Base-by-base conservation (phyloP, 1,140 invertebrate genomes). In the Trichonephila clavata region DNA sequence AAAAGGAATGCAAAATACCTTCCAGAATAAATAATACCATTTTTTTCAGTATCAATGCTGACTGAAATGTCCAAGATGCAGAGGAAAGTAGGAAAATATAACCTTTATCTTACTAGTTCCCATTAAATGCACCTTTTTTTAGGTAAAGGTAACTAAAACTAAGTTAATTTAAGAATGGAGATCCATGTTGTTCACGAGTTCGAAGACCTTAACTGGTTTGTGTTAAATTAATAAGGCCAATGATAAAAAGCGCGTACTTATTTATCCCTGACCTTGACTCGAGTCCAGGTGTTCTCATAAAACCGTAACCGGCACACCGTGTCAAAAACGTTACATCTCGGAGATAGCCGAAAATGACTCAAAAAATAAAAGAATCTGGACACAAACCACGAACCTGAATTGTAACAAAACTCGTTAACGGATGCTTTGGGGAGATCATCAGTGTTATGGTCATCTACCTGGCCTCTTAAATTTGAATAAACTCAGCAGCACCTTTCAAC, bases 381-480 rank as follows among this genome's bases (percentile, higher is more conserved):
- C 50, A 5, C 24, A 68, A 57, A 77, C 50, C 63, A 71, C 39
- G 57, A 68, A 27, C 24, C 65, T 68, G 65, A 68, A 50, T 50
- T 7, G 50, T 13, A 50, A 13, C 50, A 68, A 88, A 88, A 80
- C 86, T n/a, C 18, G 71, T 80, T 60, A 59, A 8, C 68, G 39
- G n/a, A n/a, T 80, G 65, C 50, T 27, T 68, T 24, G 71, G 10
- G 50, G 50, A 27, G 8, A 60, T 20, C 24, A 32, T 90, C 68
- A 90, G 71, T 86, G 68, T 60, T 80, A 90, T 90, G 88, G 88
- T 90, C 88, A 90, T 27, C 50, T 20, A 61, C 88, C 39, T 80
- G 88, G 88, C 88, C 88, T 90, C 88, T 2, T 90, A 90, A 90
- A 16, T 90, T 77, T 65, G 27, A 63, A 90, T 90, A 90, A 59